Evolutionary conservation across 2,113 vertebrate genomes (phyloP).

Genomic region (Neogobius melanostomus): DNA sequence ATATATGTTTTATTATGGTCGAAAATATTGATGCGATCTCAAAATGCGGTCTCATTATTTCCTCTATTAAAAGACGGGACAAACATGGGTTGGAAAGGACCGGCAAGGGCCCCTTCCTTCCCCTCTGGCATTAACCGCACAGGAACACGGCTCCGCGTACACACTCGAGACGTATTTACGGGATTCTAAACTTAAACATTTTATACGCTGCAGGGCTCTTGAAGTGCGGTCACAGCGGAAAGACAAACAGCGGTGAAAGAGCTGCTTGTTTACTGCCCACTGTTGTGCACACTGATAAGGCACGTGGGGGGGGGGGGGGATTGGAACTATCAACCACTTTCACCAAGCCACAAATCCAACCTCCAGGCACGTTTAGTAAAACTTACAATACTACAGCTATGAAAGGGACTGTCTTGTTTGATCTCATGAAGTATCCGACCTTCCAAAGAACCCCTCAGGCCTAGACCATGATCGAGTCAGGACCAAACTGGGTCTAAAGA

Average conservation of each 20-base stretch:
- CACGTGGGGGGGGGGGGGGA: constrained; percentile 62
- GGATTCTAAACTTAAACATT: constrained; percentile 48
- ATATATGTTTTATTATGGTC: not conserved
- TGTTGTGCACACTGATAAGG: constrained; percentile 86
- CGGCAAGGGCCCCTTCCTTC: no score
- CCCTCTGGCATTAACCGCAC: constrained; percentile 49
- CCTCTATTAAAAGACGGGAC: constrained; percentile 5
- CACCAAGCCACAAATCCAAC: constrained; percentile 86
- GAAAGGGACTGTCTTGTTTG: no score
- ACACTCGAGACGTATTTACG: constrained; percentile 47
- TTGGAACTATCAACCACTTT: constrained; percentile 86
- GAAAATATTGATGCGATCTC: constrained; percentile 16
- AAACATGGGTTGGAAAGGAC: not conserved
- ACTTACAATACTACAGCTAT: not conserved
- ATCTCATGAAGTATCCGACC: no score
- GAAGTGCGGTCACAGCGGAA: constrained; percentile 82
- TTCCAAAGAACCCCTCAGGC: no score
- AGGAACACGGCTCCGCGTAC: constrained; percentile 41
- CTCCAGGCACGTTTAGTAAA: constrained; percentile 62
- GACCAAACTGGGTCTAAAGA: no score
- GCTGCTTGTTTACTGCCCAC: constrained; percentile 85
- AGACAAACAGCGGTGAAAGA: constrained; percentile 85
- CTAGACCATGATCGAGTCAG: no score
- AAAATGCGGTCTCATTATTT: constrained; percentile 9
- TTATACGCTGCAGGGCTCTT: constrained; percentile 47